These are phyloP conservation scores for Odontamblyopus lacepedii DNA, from an alignment of 2,797 vertebrate species.

Conservation along the genomic window DNA sequence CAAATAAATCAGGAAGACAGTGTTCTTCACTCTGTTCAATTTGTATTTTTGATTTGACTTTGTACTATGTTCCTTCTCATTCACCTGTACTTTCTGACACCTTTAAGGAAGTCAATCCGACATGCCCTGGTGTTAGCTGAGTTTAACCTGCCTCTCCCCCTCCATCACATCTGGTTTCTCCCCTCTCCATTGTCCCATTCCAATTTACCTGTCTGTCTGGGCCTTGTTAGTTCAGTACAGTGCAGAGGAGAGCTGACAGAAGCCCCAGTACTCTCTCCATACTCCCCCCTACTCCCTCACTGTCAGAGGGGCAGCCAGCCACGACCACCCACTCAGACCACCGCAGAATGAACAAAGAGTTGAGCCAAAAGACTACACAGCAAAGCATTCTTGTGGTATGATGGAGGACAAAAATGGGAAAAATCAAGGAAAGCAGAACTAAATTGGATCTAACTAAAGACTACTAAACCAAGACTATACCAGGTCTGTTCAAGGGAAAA, in stretches of 20 bases:
- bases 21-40: background rate
- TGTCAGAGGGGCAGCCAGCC: conserved; percentile 11
- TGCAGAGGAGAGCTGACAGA: conserved; percentile 30
- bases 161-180: conserved; percentile 51
- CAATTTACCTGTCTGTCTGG: conserved; percentile 45
- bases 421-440: background rate
- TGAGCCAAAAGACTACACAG: background rate
- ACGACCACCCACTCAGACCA: background rate
- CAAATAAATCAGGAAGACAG: too few species aligned
- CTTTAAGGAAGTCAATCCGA: background rate
- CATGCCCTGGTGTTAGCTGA: conserved; percentile 3
- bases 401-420: background rate
- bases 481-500: background rate
- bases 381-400: background rate
- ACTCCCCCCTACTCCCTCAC: background rate
- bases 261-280: conserved; percentile 1
- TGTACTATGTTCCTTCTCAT: too few species aligned
- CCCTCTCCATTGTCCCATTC: conserved; percentile 33
- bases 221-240: conserved; percentile 13
- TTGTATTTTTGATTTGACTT: background rate
- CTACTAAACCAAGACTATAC: background rate
- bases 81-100: background rate
- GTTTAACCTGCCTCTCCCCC: conserved; percentile 19
- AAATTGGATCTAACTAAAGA: background rate
- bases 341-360: background rate